Evolutionary conservation across 1,140 invertebrate species (phyloP), one percentile per base, ranked within the genome.

Genomic region (Eumaeus atala): DNA sequence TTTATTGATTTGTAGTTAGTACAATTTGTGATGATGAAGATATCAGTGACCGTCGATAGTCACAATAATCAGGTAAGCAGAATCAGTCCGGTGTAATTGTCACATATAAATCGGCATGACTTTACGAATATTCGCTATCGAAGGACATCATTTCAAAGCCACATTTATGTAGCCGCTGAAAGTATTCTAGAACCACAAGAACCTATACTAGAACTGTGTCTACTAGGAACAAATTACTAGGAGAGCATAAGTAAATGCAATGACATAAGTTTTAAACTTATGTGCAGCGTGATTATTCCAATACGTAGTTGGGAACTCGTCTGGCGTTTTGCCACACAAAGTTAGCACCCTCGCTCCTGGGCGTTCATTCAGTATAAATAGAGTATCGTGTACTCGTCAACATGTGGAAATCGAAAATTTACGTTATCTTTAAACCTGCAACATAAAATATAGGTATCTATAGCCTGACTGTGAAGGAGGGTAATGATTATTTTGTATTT

Each of bases 301-400:
- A 16, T 44, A 44, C 16, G 40, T 44, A 44, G 40, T 44, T 44
- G 40, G 17, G 17, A 44, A 44, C 40, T 44, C 14, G 40, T 16
- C 40, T 44, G 40, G 40, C 40, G 40, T 9, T 14, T 14, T 44
- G 40, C 40, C 40, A 44, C 17, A 44, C 40, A 9, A 44, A 44
- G 40, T 44, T 44, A 9, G 17, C 12, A 44, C 14, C 9, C 40
- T 10, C 9, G 17, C 40, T 40, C 38, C 38, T 14, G n/a, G 16
- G 40, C 40, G 16, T 44, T 44, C 14, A 44, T 44, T 44, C 40
- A 44, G 40, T 44, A 17, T 44, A 44, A 44, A 44, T 44, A 18
- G 40, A 44, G 40, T 44, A 44, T 44, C 16, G 40, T 44, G 16
- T 9, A 14, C 3, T 16, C 14, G 40, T 44, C 40, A 44, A 44